Base-by-base conservation (phyloP, 2,113 vertebrate genomes). In the Scopus umbretta region DNA sequence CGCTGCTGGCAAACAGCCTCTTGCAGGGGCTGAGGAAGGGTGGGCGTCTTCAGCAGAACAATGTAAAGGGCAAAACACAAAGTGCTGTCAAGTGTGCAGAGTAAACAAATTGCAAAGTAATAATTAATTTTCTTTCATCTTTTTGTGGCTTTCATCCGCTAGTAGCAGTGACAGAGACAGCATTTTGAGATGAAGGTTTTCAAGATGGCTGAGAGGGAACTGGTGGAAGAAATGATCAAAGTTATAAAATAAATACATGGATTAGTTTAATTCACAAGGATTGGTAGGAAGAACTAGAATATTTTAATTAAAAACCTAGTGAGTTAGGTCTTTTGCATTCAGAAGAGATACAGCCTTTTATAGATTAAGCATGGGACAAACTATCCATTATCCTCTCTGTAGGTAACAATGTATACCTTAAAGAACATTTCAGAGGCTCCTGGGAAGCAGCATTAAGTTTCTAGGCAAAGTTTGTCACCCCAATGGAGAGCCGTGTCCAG, bases 51-150 rank as follows among this genome's bases (percentile, higher is more conserved):
- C 80, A 62, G 5, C 80, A 95, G 89, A 97, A 97, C 97, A 97
- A 96, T 94, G 84, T 85, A 76, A 92, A 73, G 73, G 74, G 70
- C 86, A 71, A 90, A 91, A 89, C 90, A 91, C 74, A 91, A 95
- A 97, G 96, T 85, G 22, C 86, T 91, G 73, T 97, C 84, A 88
- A 92, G 70, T 88, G 47, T 79, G 59, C 11, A 11, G 93, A 63
- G 38, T 97, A 97, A 97, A 97, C 95, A 97, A 68, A 95, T 89
- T 85, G 78, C 62, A 45, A 88, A 95, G 65, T 75, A 74, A 63
- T 93, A 80, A 92, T 95, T 78, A 12, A 74, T 92, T 86, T 88
- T 92, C 95, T 97, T 96, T 97, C 90, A 94, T 97, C 92, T 95
- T 96, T 73, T 83, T 36, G 55, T 88, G 71, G 63, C 92, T 94